Evolutionary conservation across 2,113 vertebrate genomes (phyloP), one percentile per base, ranked within the genome.

Genomic region (Neotoma lepida): DNA sequence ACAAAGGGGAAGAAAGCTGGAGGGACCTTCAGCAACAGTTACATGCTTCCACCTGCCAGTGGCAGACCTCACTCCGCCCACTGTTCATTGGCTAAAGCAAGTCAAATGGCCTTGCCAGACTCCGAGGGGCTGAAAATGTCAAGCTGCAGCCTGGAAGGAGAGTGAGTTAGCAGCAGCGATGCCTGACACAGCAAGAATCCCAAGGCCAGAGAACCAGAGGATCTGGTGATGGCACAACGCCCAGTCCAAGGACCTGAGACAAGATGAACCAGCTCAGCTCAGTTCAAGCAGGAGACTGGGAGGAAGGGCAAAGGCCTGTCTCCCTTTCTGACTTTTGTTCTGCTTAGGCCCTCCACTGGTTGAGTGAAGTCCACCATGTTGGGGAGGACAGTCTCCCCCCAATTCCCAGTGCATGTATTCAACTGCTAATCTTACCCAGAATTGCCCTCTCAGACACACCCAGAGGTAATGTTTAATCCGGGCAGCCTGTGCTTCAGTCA

Each of bases 351-450:
- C 22, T 68, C 58, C 2, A 22, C 17, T 0, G 44, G 46, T 46
- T 49, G 71, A 24, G 44, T 58, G 61, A 77, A 73, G 61, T 61
- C 58, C 30, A 66, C 24, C 17, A 33, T 1, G 0, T 2, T 30
- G 49, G 49, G n/a, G 39, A 77, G 22, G 77, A 9, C 39, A 76
- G 33, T 56, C 12, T 51, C 51, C 51, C 14, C 51, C 51, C 51
- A 51, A 51, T 2, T 13, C 51, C 24, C 22, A 39, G 49, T 61
- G 41, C 13, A 14, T 12, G 9, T 39, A 71, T 63, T 80, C 56
- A 49, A 58, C 18, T 41, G 51, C 82, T 91, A 86, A 80, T 89
- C 86, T 94, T 94, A 80, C 24, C 51, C 64, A 71, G 82, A 80
- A 80, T 68, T 41, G 51, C 39, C 39, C 39, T 44, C 51, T 8